These are phyloP conservation scores for Eumaeus atala DNA, from an alignment of 1,140 invertebrate species.

Conservation along the genomic window DNA sequence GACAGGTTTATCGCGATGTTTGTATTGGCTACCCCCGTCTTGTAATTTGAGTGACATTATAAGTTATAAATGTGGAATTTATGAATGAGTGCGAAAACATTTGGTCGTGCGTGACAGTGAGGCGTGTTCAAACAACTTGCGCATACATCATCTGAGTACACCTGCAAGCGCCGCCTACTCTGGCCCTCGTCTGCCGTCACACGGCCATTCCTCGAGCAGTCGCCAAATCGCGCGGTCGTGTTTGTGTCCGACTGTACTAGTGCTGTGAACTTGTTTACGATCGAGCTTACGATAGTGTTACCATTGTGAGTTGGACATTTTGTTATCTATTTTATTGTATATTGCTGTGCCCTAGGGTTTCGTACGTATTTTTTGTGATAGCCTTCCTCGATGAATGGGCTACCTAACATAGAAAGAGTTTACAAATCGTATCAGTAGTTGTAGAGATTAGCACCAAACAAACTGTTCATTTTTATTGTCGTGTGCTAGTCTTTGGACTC, in stretches of 20 bases:
- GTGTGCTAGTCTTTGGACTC: too few relatives aligned
- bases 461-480: too few relatives aligned
- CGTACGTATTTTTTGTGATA: background rate
- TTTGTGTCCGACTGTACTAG: too few relatives aligned
- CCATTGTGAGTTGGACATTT: slow-evolving; percentile 13
- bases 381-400: too few relatives aligned
- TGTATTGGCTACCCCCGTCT: too few relatives aligned
- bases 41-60: too few relatives aligned
- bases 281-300: background rate
- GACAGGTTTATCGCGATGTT: too few relatives aligned
- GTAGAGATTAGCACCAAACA: too few relatives aligned
- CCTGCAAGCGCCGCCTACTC: slow-evolving; percentile 62
- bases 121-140: slow-evolving; percentile 63
- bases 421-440: too few relatives aligned
- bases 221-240: slow-evolving; percentile 37
- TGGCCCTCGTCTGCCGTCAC: too few relatives aligned
- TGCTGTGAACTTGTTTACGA: slow-evolving; percentile 34
- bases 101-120: slow-evolving; percentile 49
- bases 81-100: slow-evolving; percentile 36
- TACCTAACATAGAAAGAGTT: too few relatives aligned
- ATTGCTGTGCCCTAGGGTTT: background rate
- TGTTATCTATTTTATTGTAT: slow-evolving; percentile 1
- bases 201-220: slow-evolving; percentile 52
- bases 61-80: background rate
- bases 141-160: slow-evolving; percentile 62